These are phyloP conservation scores for Carpatolechia fugitivella DNA, from an alignment of 2,888 invertebrate species.

Conservation along the genomic window DNA sequence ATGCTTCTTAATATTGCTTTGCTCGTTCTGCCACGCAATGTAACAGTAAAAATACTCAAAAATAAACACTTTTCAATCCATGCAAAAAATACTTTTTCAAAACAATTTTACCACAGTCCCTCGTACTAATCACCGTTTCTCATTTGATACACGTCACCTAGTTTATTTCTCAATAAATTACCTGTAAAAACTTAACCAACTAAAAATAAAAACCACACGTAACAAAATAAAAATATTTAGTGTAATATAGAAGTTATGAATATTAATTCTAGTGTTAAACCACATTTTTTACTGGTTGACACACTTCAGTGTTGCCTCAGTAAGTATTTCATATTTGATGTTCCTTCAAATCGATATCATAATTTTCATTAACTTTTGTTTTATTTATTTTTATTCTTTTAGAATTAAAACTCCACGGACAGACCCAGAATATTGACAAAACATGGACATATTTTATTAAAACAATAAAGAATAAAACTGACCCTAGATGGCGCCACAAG, in stretches of 20 bases:
- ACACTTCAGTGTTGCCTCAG: too few species aligned
- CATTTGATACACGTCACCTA: not conserved
- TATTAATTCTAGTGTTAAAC: not conserved
- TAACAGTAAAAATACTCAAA: not conserved
- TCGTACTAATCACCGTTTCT: not conserved
- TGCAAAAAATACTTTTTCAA: slow-evolving; percentile 5
- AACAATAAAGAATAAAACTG: too few species aligned
- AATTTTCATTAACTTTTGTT: too few species aligned
- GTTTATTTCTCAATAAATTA: not conserved
- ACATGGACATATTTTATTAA: too few species aligned
- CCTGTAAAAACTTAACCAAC: slow-evolving; percentile 10
- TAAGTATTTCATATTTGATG: too few species aligned
- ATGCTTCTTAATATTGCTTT: not conserved
- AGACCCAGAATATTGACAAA: too few species aligned
- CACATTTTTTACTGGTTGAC: too few species aligned
- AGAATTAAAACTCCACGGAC: too few species aligned
- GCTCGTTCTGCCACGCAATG: not conserved
- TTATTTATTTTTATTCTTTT: too few species aligned
- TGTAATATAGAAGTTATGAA: not conserved
- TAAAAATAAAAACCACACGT: slow-evolving; percentile 2
- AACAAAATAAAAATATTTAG: not conserved
- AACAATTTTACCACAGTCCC: not conserved
- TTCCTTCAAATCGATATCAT: too few species aligned
- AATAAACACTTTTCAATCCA: not conserved
- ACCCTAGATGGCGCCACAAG: too few species aligned